Evolutionary conservation across 2,113 vertebrate genomes (phyloP).

Genomic region (Entomyzon cyanotis): DNA sequence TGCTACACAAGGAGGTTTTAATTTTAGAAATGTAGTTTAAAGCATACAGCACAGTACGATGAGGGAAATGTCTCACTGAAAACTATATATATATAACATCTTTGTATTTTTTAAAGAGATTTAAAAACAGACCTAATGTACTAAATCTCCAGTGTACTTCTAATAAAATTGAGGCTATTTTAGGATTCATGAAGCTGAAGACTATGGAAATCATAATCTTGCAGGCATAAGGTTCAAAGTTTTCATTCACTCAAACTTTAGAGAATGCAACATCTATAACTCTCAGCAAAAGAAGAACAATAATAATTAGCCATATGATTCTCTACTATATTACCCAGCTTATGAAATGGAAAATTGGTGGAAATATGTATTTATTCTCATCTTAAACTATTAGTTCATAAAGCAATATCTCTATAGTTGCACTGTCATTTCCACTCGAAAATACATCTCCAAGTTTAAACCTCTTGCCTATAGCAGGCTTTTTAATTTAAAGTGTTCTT

Average conservation of each 20-base stretch:
- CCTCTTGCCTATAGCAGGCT: not conserved
- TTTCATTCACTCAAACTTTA: not conserved
- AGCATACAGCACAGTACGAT: not conserved
- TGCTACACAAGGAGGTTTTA: not conserved
- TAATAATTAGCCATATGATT: not conserved
- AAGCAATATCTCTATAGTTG: not conserved
- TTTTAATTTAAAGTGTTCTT: not conserved
- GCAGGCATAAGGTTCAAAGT: not conserved
- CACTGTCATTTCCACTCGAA: not conserved
- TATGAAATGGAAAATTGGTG: not conserved
- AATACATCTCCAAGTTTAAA: not conserved
- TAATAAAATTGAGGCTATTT: not conserved
- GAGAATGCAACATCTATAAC: not conserved
- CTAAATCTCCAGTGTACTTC: not conserved
- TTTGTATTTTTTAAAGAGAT: not conserved
- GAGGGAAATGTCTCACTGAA: not conserved
- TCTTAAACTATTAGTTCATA: not conserved
- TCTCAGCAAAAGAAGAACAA: not conserved
- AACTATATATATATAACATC: not conserved
- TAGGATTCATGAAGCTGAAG: not conserved
- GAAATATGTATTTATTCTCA: not conserved
- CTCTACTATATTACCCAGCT: not conserved
- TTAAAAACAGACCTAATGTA: not conserved
- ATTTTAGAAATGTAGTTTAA: not conserved
- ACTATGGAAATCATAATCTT: not conserved